These are phyloP conservation scores for Pseudochromis fuscus DNA, from an alignment of 2,797 vertebrate species.

Conservation along the genomic window DNA sequence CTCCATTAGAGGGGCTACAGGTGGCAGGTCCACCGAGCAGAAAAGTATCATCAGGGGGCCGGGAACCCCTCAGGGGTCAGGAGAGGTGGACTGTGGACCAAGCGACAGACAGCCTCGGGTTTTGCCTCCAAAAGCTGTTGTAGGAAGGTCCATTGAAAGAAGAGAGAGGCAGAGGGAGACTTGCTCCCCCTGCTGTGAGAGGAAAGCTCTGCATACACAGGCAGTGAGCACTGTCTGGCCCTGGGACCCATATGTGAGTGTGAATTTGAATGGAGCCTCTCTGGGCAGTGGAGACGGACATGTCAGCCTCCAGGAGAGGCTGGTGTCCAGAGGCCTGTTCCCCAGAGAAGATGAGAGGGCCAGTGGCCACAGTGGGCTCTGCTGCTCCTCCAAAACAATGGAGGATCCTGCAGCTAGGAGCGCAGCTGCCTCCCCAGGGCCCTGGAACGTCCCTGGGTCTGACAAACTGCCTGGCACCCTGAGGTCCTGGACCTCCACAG, in stretches of 20 bases:
- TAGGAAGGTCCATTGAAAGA: constrained; percentile 77
- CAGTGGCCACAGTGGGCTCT: constrained; percentile 80
- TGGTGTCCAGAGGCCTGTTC: constrained; percentile 81
- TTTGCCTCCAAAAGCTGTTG: constrained; percentile 84
- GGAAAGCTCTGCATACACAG: constrained; percentile 81
- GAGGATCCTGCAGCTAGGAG: constrained; percentile 83
- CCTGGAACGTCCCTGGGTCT: constrained; percentile 92
- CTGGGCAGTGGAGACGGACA: constrained; percentile 79
- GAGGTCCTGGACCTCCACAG: constrained; percentile 92
- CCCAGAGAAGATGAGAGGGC: constrained; percentile 82
- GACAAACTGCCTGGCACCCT: constrained; percentile 91
- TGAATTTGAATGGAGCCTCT: constrained; percentile 80
- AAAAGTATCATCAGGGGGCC: constrained; percentile 84
- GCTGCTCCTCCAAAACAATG: constrained; percentile 79
- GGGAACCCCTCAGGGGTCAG: constrained; percentile 78
- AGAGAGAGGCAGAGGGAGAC: constrained; percentile 81
- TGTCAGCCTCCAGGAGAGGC: constrained; percentile 83
- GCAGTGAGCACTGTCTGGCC: constrained; percentile 79
- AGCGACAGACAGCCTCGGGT: constrained; percentile 80
- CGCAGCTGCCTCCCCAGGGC: constrained; percentile 88
- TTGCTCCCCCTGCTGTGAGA: constrained; percentile 84
- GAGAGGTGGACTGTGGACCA: constrained; percentile 76
- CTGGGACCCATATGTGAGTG: constrained; percentile 80
- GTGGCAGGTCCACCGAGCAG: constrained; percentile 93
- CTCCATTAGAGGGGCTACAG: constrained; percentile 81